Base-by-base conservation (phyloP, 2,797 vertebrate species). In the Mycteria americana region DNA sequence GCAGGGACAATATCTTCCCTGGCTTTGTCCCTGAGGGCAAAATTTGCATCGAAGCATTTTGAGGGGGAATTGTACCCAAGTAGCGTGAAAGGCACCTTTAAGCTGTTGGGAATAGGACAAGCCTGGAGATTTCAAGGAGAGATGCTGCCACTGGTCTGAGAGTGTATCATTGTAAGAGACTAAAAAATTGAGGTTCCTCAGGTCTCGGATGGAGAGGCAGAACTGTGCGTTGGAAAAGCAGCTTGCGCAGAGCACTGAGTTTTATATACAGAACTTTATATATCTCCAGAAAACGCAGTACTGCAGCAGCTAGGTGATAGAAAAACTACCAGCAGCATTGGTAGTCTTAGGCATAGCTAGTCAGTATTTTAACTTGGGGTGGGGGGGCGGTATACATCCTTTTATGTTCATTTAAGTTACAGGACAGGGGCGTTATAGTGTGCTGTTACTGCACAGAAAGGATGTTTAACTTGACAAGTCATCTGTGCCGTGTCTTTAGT, bases 401-500 rank as follows among this genome's bases (percentile, higher is more conserved):
- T 86, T 84, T 85, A 76, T 81, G 50, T 94, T 96, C 91, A 72
- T 94, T 93, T 86, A 91, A 88, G 87, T 96, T 89, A 53, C 82
- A 79, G 89, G 83, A 82, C 85, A 92, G 74, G 46, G 51, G 46
- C 64, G 92, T 85, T 88, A 69, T 69, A 85, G 65, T 46, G 46
- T 77, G 77, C 95, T 93, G 75, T 87, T 93, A 84, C 60, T 91
- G 95, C 85, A 67, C 59, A 73, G 89, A 94, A 96, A 96, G 87
- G 91, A 91, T 91, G 85, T 96, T 97, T 95, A 96, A 95, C 87
- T 95, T 96, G 82, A 88, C 85, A 85, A 94, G 89, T 96, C 91
- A 86, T 94, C 84, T 96, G 94, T 96, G 89, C 93, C 12, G 0
- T 88, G 85, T 92, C 76, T 93, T 96, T 39, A 96, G 74, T 82